Conservation (phyloP, 2,888 invertebrate species). For the Loripinus fragilis region DNA sequence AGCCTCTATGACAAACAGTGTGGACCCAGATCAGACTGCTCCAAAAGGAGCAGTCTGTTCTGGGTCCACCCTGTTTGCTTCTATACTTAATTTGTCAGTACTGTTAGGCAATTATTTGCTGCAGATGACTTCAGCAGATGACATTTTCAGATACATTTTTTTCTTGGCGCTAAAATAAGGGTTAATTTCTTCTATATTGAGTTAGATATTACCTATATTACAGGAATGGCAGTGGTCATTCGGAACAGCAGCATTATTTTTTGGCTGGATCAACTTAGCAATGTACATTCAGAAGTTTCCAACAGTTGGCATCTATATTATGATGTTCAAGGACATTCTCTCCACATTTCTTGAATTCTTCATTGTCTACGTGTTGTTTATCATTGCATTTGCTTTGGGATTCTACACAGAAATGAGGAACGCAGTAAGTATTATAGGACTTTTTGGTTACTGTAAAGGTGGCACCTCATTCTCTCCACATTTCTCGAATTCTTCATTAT, state of each 20-base stretch:
- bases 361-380: slow-evolving; percentile 81
- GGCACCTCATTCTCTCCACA: slow-evolving; percentile 77
- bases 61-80: too few species aligned
- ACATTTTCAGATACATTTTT: too few species aligned
- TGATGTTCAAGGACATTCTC: slow-evolving; percentile 82
- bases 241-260: slow-evolving; percentile 83
- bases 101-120: too few species aligned
- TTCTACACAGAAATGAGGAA: slow-evolving; percentile 78
- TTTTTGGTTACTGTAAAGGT: too few species aligned
- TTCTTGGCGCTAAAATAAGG: too few species aligned
- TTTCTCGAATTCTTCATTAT: slow-evolving; percentile 81
- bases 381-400: slow-evolving; percentile 79
- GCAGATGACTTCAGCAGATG: too few species aligned
- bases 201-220: slow-evolving; percentile 2
- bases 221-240: slow-evolving; percentile 85
- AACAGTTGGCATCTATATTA: slow-evolving; percentile 81
- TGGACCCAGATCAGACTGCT: too few species aligned
- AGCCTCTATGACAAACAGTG: too few species aligned
- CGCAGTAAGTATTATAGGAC: slow-evolving; percentile 65
- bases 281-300: slow-evolving; percentile 82
- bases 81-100: too few species aligned
- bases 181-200: too few species aligned
- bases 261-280: slow-evolving; percentile 83
- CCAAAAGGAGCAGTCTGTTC: too few species aligned
- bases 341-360: slow-evolving; percentile 80